Evolutionary conservation across 2,888 invertebrate genomes (phyloP), one percentile per base, ranked within the genome.

Genomic region (Pyrgus malvae): DNA sequence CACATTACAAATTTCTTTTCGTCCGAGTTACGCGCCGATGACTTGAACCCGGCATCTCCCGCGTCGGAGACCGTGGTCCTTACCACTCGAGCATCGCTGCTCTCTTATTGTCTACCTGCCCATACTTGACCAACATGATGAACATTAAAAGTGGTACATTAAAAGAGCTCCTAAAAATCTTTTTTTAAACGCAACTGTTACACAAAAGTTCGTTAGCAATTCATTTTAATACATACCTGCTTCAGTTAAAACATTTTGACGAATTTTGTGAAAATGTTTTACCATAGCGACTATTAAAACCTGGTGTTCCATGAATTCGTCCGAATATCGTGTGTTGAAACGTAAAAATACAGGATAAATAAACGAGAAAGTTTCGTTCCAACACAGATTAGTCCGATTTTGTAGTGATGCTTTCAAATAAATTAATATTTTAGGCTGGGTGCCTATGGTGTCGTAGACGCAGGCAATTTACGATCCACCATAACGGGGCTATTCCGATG

Each of bases 351-450:
- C 38, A 38, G 48, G 48, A 48, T 41, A 50, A 49, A 40, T 50
- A 49, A 49, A 29, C 9, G 38, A 38, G 38, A 48, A 48, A 14
- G 73, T 70, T 69, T 75, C 66, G 71, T 70, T 70, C 62, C 64
- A 62, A 66, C 5, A 19, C 44, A 44, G 65, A 79, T 80, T 79
- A 80, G 80, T 81, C 23, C 16, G 46, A 46, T 54, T 54, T 53
- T 45, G 38, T 46, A 46, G 23, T 40, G 33, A 81, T 78, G 81
- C 83, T 84, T 84, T 84, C 76, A 82, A 78, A 80, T 78, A 82
- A 80, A 84, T 84, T 82, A 80, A 76, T 65, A 68, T 74, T 77
- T 71, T 66, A 76, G 80, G 74, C 70, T n/a, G n/a, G n/a, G n/a
- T n/a, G n/a, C n/a, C n/a, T n/a, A n/a, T n/a, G 67, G 65, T 63